Conservation (phyloP, 2,797 vertebrate species). For the Arnoldichthys spilopterus region DNA sequence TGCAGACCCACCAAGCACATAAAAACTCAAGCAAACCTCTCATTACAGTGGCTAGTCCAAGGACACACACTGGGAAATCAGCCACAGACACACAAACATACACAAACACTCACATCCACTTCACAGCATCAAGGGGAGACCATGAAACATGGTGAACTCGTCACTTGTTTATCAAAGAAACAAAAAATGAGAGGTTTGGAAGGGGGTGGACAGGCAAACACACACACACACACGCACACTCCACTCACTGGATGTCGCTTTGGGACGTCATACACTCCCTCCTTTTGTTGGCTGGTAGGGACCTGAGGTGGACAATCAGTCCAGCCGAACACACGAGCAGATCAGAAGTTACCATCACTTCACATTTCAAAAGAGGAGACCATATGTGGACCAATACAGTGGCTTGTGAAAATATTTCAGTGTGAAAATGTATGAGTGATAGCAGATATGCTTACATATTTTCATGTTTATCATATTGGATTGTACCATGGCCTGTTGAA, state of each 20-base stretch:
- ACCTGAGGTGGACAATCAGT: conserved; percentile 81
- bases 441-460: neutral
- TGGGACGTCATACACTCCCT: conserved; percentile 99
- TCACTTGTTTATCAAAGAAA: neutral
- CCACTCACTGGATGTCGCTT: conserved; percentile 99
- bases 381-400: neutral
- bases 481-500: neutral
- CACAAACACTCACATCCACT: conserved; percentile 27
- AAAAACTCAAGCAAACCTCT: conserved; percentile 59
- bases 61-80: conserved; percentile 14
- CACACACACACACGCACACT: conserved; percentile 74
- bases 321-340: conserved; percentile 72
- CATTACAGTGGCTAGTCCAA: conserved; percentile 58
- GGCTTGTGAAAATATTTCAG: neutral
- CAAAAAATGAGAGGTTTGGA: conserved; percentile 76
- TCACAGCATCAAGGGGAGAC: conserved; percentile 28
- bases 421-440: neutral
- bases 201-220: conserved; percentile 74
- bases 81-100: conserved; percentile 42
- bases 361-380: conserved; percentile 51
- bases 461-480: neutral
- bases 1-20: conserved; percentile 54
- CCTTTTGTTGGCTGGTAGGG: conserved; percentile 99
- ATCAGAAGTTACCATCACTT: conserved; percentile 60
- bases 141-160: neutral